Base-by-base conservation (phyloP, 2,113 vertebrate species). In the Aspiorhynchus laticeps region DNA sequence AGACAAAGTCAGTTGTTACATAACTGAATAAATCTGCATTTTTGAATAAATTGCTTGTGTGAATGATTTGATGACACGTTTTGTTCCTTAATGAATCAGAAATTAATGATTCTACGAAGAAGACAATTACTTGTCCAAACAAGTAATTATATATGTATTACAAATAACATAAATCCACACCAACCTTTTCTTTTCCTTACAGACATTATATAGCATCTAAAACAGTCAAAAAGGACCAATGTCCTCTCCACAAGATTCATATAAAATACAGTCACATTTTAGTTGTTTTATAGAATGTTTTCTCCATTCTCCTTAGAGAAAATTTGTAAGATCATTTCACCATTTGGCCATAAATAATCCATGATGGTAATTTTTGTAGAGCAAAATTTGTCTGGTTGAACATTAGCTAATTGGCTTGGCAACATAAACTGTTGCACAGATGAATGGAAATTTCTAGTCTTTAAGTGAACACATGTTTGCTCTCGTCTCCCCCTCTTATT, bases 321-420 rank as follows among this genome's bases (percentile, higher is more conserved):
- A n/a, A 53, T 53, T 2, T 51, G 28, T 51, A 71, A 83, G 9
- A 83, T 71, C 26, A 83, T 71, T 31, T 71, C 28, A 48, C 63
- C 43, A 51, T 48, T 83, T 83, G 46, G 59, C 61, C 81, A 71
- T 71, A 83, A 33, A 83, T 71, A 83, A 69, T 71, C 81, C 43
- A 33, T 83, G 81, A 83, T 43, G 5, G 43, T 48, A 83, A 71
- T 83, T 71, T 75, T 83, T 83, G 43, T 71, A 10, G 43, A 69
- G 63, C 63, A 53, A 83, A 82, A 81, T 46, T 81, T 51, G 81
- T 71, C 63, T 83, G 65, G 63, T 51, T 51, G 65, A 53, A 71
- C 43, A 71, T 71, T 83, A 83, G 81, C 63, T 83, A 83, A 83
- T 83, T 83, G 81, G 81, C 65, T 71, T 83, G 81, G 43, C 65